Evolutionary conservation across 2,797 vertebrate species (phyloP).

Genomic region (Anguilla pacifica): DNA sequence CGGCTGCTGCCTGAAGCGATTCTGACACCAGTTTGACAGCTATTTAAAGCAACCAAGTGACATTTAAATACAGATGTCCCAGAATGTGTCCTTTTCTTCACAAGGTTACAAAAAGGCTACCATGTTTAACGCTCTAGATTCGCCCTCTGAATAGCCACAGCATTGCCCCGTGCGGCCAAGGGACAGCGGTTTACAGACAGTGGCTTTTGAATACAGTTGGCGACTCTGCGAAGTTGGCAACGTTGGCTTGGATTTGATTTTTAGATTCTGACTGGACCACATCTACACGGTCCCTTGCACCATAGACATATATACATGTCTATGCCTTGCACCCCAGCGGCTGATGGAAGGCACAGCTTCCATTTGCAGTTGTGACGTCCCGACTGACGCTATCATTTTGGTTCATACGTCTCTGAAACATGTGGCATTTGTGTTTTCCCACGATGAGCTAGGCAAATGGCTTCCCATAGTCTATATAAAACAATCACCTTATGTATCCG

Average conservation of each 20-base stretch:
- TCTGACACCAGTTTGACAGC: not conserved
- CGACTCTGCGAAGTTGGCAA: not conserved
- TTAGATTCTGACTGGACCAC: not conserved
- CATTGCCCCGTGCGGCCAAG: not conserved
- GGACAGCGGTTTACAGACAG: not conserved
- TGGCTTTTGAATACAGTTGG: not conserved
- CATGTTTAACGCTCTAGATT: not conserved
- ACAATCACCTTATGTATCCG: no score
- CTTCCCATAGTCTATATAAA: not conserved
- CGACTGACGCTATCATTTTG: not conserved
- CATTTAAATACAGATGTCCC: not conserved
- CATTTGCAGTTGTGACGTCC: not conserved
- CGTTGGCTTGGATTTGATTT: not conserved
- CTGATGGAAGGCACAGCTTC: not conserved
- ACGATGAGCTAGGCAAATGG: not conserved
- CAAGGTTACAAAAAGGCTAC: not conserved
- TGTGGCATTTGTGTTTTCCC: not conserved
- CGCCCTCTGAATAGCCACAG: not conserved
- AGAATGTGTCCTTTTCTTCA: not conserved
- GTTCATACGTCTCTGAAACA: not conserved
- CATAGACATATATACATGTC: not conserved
- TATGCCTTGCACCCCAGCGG: not conserved
- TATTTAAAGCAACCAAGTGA: not conserved
- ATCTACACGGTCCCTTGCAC: not conserved
- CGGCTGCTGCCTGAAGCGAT: not conserved